Base-by-base conservation (phyloP, 2,797 vertebrate species). In the Danio kyathit region DNA sequence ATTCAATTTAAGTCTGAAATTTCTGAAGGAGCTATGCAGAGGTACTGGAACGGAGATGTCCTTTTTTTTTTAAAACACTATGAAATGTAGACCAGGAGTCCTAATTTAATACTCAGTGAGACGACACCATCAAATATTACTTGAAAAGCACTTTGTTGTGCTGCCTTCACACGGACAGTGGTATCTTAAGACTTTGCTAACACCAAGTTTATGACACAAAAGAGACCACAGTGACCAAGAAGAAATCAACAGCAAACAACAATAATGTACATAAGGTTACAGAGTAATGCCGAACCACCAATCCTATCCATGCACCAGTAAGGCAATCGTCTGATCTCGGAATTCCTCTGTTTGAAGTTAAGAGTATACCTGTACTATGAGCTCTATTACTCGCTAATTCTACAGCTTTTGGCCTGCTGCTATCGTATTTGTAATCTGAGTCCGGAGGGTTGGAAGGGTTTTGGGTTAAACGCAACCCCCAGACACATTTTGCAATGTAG, bases 281-380 rank as follows among this genome's bases (percentile, higher is more conserved):
- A 71, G 80, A 85, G 91, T 92, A 89, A 94, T 89, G 89, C 91
- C 91, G 94, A 94, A 95, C 89, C 89, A 93, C 92, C 88, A 91
- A 93, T 94, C 94, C 92, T 95, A 97, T 92, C 90, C 97, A 98
- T 98, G 97, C 97, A 96, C 91, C 88, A 94, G 94, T 95, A 95
- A 96, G 95, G 95, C 95, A 95, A 94, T 91, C 87, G 90, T 87
- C 63, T 76, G 54, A 73, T 83, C 57, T 84, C 76, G 59, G 79
- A 49, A 65, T 59, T 86, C 61, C 78, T 81, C 89, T 89, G 88
- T 90, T 90, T 88, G 92, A 92, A 91, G 90, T 90, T 81, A 87
- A 29, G 85, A 90, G 84, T 85, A 81, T 79, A 84, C 89, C 83
- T 76, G 87, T 87, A 91, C 87, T 82, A 13, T 84, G 87, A 86